Base-by-base conservation (phyloP, 2,888 invertebrate genomes). In the Lithophane leautieri region DNA sequence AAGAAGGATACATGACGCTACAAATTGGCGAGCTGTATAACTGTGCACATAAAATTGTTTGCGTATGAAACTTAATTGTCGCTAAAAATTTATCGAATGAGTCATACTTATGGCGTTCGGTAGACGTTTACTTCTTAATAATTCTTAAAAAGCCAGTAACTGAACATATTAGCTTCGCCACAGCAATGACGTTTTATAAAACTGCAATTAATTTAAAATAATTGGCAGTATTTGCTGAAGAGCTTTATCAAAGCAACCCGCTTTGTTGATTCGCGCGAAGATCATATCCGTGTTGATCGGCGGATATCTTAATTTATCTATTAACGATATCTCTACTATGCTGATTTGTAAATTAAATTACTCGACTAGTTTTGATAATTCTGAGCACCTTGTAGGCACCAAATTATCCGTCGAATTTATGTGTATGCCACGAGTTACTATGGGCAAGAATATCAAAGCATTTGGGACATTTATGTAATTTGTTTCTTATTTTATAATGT, bases 11-110 rank as follows among this genome's bases (percentile, higher is more conserved):
- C 78, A 82, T 72, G 75, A 56, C 81, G 83, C 86, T 88, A 89
- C 86, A 85, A 90, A 90, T 90, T 90, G 90, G 81, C 82, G 82
- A 85, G 79, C 84, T 84, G 81, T 89, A 58, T n/a, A 90, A 89
- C 88, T 84, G 87, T 90, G 82, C 67, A 82, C 71, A 81, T 79
- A 72, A 79, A 87, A 78, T 82, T 79, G 78, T 76, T 81, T 67
- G 70, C 50, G 69, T 81, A 85, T 81, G 82, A 83, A 86, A 78
- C 50, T 81, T 83, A 82, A 88, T 65, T 82, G 79, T 88, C 25
- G 70, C 71, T 73, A 73, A 75, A 79, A 82, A 67, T 70, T 71
- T 77, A 83, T 84, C 44, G 68, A 19, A 42, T 75, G 73, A 84
- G 19, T 76, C 74, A 86, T 81, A 66, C 16, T 7, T 65, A 42